A percentile compares a stretch with the other conserved stretches of the same genome.
Evolutionary conservation across 2,888 invertebrate species (phyloP).

Genomic region (Torymus texanus): DNA sequence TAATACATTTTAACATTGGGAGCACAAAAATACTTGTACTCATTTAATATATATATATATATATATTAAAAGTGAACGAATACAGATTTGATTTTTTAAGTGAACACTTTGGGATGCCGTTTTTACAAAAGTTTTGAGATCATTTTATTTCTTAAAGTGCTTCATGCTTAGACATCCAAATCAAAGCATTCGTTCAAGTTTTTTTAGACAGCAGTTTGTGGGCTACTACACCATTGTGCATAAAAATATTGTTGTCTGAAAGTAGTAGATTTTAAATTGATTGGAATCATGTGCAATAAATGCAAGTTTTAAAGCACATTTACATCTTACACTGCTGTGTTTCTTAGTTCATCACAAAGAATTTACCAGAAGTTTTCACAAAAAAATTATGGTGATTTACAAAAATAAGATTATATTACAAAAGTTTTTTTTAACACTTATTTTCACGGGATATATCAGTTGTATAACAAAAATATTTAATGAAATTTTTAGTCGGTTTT

Average conservation of each 20-base stretch:
- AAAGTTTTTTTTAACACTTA: conserved; percentile 14
- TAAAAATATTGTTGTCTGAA: conserved; percentile 18
- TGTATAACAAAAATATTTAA: conserved; percentile 32
- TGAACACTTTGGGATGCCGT: conserved; percentile 24
- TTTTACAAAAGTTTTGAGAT: conserved; percentile 19
- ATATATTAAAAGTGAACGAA: conserved; percentile 28
- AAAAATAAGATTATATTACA: conserved; percentile 48
- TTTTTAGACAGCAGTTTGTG: conserved; percentile 19
- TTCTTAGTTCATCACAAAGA: conserved; percentile 20
- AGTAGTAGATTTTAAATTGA: conserved; percentile 9
- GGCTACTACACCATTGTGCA: conserved; percentile 12
- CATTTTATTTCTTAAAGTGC: conserved; percentile 8
- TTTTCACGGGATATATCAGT: conserved; percentile 14
- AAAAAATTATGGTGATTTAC: conserved; percentile 32
- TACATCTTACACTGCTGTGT: neutral
- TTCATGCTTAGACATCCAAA: neutral
- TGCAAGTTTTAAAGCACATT: conserved; percentile 3
- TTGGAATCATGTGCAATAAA: conserved; percentile 7
- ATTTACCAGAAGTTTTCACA: conserved; percentile 17
- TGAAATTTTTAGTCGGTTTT: too few species aligned
- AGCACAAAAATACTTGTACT: conserved; percentile 8
- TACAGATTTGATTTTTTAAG: conserved; percentile 37
- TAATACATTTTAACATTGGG: conserved; percentile 23
- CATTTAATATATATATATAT: neutral
- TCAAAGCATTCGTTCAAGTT: conserved; percentile 20